Evolutionary conservation across 2,797 vertebrate species (phyloP).

Genomic region (Leptoclinus maculatus): DNA sequence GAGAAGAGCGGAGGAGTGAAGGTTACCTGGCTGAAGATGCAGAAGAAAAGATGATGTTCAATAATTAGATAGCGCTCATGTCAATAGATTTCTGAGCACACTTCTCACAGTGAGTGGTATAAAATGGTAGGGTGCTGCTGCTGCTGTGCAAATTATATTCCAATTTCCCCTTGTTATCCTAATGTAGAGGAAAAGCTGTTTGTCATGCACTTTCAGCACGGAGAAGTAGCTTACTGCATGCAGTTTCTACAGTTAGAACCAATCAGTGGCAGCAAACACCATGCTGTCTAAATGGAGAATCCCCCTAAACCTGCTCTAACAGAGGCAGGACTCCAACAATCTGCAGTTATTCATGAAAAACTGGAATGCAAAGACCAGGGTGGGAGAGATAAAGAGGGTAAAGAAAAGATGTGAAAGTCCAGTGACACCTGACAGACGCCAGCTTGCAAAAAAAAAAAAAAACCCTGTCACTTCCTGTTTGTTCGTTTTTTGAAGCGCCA

Average conservation of each 20-base stretch:
- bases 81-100: slow-evolving; percentile 50
- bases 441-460: slow-evolving; percentile 47
- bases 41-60: slow-evolving; percentile 61
- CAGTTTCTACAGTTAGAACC: slow-evolving; percentile 59
- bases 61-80: slow-evolving; percentile 53
- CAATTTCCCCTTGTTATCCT: slow-evolving; percentile 58
- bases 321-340: slow-evolving; percentile 44
- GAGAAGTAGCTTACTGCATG: slow-evolving; percentile 66
- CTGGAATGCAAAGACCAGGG: slow-evolving; percentile 52
- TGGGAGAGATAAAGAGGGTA: slow-evolving; percentile 54
- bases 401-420: slow-evolving; percentile 63
- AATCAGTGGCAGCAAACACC: slow-evolving; percentile 72
- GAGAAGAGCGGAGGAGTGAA: slow-evolving; percentile 50
- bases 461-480: slow-evolving; percentile 32
- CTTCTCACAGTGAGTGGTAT: slow-evolving; percentile 35
- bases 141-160: slow-evolving; percentile 53
- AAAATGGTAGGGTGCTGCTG: slow-evolving; percentile 60
- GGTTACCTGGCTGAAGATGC: slow-evolving; percentile 69
- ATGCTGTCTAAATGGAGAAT: slow-evolving; percentile 67
- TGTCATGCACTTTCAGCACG: slow-evolving; percentile 72
- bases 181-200: slow-evolving; percentile 58
- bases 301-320: slow-evolving; percentile 21
- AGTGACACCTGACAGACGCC: slow-evolving; percentile 55
- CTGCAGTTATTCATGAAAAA: slow-evolving; percentile 51
- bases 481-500: slow-evolving; percentile 40